Evolutionary conservation across 2,888 invertebrate genomes (phyloP).

Genomic region (Leucozona laternaria): DNA sequence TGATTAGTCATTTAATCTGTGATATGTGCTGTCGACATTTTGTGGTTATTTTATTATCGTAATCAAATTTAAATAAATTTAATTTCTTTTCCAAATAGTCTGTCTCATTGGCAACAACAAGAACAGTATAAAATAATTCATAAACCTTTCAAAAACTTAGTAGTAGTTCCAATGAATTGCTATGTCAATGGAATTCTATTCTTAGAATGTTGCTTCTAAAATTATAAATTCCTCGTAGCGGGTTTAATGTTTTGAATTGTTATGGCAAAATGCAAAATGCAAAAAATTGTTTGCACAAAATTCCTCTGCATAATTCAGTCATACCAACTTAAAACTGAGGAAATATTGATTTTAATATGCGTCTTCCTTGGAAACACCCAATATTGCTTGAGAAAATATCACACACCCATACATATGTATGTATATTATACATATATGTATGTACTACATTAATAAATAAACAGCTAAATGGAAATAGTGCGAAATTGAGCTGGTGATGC

Average conservation of each 20-base stretch:
- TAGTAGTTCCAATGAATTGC: not conserved
- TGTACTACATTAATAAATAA: constrained; percentile 48
- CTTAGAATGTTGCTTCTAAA: not conserved
- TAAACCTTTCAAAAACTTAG: not conserved
- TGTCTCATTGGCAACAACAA: too few species aligned
- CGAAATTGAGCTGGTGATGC: constrained; percentile 39
- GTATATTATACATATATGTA: not conserved
- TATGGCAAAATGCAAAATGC: constrained; percentile 2
- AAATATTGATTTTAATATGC: constrained; percentile 64
- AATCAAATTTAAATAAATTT: too few species aligned
- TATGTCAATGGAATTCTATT: not conserved
- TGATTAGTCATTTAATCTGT: too few species aligned
- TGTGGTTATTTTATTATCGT: too few species aligned
- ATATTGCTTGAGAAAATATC: constrained; percentile 22
- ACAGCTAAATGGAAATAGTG: constrained; percentile 58
- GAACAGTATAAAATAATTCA: not conserved
- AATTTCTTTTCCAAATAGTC: too few species aligned
- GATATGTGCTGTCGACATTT: too few species aligned
- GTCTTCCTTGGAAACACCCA: constrained; percentile 30
- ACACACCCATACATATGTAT: constrained; percentile 7
- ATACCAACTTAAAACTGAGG: not conserved
- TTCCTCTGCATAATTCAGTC: constrained; percentile 23
- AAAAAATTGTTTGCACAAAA: constrained; percentile 42
- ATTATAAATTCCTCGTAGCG: not conserved
- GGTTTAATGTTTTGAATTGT: not conserved